Percentiles rank a stretch among this genome's conserved stretches.
phyloP scores from a whole-genome alignment of 2,113 vertebrate genomes.

The Catharus minimus region DNA sequence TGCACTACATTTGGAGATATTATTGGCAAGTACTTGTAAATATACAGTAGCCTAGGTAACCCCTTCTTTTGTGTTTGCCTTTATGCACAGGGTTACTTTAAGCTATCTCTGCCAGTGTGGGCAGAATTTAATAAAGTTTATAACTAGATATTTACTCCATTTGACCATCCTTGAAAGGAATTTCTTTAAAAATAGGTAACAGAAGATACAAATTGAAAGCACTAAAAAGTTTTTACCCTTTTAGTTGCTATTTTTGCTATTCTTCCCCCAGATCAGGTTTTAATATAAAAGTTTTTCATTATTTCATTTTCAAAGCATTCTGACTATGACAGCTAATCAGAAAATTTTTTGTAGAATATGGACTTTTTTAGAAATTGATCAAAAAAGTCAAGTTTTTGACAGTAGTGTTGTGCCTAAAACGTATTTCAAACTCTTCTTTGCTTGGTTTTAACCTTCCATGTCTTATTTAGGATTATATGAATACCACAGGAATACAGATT shows the following conservation, averaged over 20 bases:
- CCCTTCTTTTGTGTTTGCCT: constrained; percentile 17
- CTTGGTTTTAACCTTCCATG: neutral
- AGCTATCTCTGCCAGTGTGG: neutral
- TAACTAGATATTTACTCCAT: neutral
- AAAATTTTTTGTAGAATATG: neutral
- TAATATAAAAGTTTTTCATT: neutral
- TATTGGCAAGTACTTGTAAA: constrained; percentile 44
- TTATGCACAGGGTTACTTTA: constrained; percentile 7
- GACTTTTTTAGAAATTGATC: neutral
- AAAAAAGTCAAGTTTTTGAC: neutral
- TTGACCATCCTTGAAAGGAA: neutral
- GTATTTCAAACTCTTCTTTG: neutral
- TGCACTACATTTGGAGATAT: constrained; percentile 48
- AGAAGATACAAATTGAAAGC: neutral
- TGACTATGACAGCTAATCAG: neutral
- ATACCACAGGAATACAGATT: neutral
- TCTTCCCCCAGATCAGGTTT: neutral
- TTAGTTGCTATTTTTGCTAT: neutral
- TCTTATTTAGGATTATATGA: neutral
- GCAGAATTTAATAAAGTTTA: neutral
- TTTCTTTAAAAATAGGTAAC: neutral
- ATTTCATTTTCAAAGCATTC: neutral
- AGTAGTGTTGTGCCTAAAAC: neutral
- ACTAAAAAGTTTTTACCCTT: neutral
- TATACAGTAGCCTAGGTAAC: constrained; percentile 54